phyloP scores from a whole-genome alignment of 2,888 invertebrate genomes.

The Melolontha melolontha region DNA sequence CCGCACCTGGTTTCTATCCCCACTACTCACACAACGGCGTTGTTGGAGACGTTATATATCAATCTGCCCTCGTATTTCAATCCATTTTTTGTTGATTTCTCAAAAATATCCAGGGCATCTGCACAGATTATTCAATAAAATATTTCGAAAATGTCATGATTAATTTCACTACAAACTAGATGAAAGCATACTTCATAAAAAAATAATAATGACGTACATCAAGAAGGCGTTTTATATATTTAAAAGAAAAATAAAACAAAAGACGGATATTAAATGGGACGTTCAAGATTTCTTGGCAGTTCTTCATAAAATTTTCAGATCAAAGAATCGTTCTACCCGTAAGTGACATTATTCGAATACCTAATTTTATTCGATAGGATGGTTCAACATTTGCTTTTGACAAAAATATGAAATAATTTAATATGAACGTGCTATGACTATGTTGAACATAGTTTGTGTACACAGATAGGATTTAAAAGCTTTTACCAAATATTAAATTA shows the following conservation, averaged over 20 bases:
- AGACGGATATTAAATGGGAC: conserved; percentile 28
- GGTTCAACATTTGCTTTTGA: background rate
- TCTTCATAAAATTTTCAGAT: conserved; percentile 19
- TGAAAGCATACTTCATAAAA: conserved; percentile 32
- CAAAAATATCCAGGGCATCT: conserved; percentile 4
- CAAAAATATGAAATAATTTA: no score
- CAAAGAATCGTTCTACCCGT: conserved; percentile 18
- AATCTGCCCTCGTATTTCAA: no score
- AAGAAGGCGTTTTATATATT: conserved; percentile 22
- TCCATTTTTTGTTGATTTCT: conserved; percentile 44
- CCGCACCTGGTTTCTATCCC: no score
- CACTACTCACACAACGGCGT: no score
- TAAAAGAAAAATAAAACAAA: conserved; percentile 18
- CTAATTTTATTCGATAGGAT: background rate
- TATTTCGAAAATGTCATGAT: conserved; percentile 12
- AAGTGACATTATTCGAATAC: background rate
- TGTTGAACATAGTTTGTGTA: no score
- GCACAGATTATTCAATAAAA: background rate
- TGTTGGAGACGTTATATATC: no score
- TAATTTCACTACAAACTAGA: conserved; percentile 25
- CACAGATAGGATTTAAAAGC: no score
- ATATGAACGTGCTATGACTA: no score
- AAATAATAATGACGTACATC: conserved; percentile 18
- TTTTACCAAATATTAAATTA: no score
- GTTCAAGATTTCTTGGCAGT: conserved; percentile 23